phyloP scores from a whole-genome alignment of 2,797 vertebrate species.

The Chromobotia macracanthus region DNA sequence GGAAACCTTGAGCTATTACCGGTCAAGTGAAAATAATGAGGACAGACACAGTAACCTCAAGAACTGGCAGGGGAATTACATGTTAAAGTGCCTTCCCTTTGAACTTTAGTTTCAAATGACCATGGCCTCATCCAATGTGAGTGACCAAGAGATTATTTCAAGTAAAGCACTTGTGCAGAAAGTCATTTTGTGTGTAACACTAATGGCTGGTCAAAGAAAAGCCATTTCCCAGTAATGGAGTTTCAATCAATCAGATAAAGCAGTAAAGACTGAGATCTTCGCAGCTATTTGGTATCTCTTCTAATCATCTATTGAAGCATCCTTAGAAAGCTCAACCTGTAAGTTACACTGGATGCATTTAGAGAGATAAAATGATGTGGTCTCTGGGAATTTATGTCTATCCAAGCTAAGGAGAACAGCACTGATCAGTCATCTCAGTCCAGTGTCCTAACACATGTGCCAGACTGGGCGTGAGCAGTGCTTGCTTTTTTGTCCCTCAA shows the following conservation, averaged over 20 bases:
- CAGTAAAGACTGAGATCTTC: background rate
- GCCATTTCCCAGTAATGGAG: constrained; percentile 29
- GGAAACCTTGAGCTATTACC: constrained; percentile 41
- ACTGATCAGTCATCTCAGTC: constrained; percentile 28
- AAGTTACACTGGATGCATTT: background rate
- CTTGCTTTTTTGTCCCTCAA: constrained; percentile 67
- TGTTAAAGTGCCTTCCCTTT: constrained; percentile 40
- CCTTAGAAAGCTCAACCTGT: background rate
- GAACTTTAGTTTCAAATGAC: constrained; percentile 40
- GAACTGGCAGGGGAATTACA: constrained; percentile 52
- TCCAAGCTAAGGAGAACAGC: background rate
- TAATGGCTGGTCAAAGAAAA: constrained; percentile 16
- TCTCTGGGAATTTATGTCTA: constrained; percentile 6
- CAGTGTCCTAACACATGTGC: constrained; percentile 15
- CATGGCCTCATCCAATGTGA: constrained; percentile 36
- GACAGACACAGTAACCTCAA: constrained; percentile 50
- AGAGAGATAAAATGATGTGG: background rate
- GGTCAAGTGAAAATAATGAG: constrained; percentile 53
- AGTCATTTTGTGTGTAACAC: constrained; percentile 32
- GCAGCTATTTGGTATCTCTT: background rate
- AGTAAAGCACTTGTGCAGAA: constrained; percentile 24
- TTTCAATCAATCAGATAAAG: constrained; percentile 30
- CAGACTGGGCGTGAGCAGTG: constrained; percentile 51
- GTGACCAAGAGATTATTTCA: constrained; percentile 31
- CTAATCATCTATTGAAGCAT: constrained; percentile 17